phyloP scores from a whole-genome alignment of 2,113 vertebrate species.

The Lynx canadensis region DNA sequence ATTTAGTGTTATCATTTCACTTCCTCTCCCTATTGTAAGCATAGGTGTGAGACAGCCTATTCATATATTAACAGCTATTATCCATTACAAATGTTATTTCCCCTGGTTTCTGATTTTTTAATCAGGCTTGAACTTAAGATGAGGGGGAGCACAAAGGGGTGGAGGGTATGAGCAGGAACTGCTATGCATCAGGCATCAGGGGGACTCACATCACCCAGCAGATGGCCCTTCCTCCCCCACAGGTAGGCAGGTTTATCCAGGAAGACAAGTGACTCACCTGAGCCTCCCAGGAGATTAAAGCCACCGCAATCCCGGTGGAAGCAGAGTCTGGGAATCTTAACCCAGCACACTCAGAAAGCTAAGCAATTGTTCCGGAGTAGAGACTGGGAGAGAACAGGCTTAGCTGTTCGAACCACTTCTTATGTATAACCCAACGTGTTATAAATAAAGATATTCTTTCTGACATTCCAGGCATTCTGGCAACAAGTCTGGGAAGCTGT shows the following conservation, averaged over 20 bases:
- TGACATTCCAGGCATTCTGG: not conserved
- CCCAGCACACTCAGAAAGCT: not conserved
- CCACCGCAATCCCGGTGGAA: not conserved
- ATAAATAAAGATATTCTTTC: not conserved
- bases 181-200: no score
- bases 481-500: not conserved
- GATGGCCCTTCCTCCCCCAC: not conserved
- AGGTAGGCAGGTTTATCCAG: not conserved
- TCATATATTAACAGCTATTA: not conserved
- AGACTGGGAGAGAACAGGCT: not conserved
- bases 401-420: not conserved
- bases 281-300: not conserved
- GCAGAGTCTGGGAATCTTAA: not conserved
- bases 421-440: not conserved
- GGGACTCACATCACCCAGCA: no score
- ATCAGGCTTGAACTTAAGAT: not conserved
- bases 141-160: not conserved
- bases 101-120: not conserved
- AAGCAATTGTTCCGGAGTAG: not conserved
- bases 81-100: not conserved
- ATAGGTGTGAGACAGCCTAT: not conserved
- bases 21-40: not conserved
- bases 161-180: not conserved
- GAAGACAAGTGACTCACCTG: not conserved
- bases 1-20: conserved; percentile 15